Percentiles rank a stretch among this genome's conserved stretches.
Conservation (phyloP, 2,888 invertebrate species). For the Coremacera marginata region DNA sequence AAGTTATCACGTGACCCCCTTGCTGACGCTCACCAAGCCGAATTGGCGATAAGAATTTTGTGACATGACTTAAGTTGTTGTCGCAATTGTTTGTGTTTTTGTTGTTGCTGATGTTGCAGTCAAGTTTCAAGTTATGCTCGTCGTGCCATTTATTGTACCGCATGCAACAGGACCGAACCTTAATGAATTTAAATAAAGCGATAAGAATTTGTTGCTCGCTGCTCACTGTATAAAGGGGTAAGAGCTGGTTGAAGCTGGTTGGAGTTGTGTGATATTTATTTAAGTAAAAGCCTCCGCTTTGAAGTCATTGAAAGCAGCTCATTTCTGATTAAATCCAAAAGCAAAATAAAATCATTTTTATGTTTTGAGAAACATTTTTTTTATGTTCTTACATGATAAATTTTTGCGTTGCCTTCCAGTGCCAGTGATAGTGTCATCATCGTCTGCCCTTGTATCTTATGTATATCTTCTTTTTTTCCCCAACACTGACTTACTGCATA, state of each 20-base stretch:
- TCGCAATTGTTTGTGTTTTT: not conserved
- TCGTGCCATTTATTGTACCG: not conserved
- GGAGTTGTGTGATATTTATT: not conserved
- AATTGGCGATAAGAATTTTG: not conserved
- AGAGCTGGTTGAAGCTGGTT: not conserved
- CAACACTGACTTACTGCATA: too few species aligned
- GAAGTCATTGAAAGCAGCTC: slow-evolving; percentile 5
- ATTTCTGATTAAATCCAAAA: too few species aligned
- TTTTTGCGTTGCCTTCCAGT: not conserved
- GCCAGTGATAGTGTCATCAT: too few species aligned
- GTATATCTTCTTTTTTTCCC: too few species aligned
- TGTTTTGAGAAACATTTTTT: not conserved
- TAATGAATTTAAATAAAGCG: slow-evolving; percentile 15
- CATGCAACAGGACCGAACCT: not conserved
- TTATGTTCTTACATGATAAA: not conserved
- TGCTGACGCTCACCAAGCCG: not conserved
- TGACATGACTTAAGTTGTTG: not conserved
- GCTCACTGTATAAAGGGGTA: not conserved
- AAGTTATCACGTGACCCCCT: too few species aligned
- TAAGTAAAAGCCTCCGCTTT: too few species aligned
- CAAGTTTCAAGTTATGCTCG: not conserved
- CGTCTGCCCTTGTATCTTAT: too few species aligned
- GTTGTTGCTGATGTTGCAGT: not conserved
- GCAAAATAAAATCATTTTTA: too few species aligned
- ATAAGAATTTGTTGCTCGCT: not conserved